Percentiles rank a stretch among this genome's conserved stretches.
These are phyloP conservation scores for Rattus norvegicus DNA, from an alignment of 2,113 vertebrate species.

Conservation along the genomic window GRCr8 NC_086039.1:70483501-70484000, in stretches of 20 bases:
- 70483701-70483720: constrained; percentile 60
- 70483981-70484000: neutral
- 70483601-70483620: neutral
- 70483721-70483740: constrained; percentile 11
- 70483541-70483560: neutral
- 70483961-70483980: neutral
- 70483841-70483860: constrained; percentile 22
- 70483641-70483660: constrained; percentile 58
- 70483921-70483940: neutral
- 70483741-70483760: constrained; percentile 50
- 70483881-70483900: neutral
- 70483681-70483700: constrained; percentile 39
- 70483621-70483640: neutral
- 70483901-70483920: neutral
- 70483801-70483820: neutral
- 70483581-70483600: neutral
- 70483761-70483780: constrained; percentile 2
- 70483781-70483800: constrained; percentile 38
- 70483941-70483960: neutral
- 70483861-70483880: neutral
- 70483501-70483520: neutral
- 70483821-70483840: constrained; percentile 21
- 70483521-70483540: constrained; percentile 49
- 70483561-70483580: constrained; percentile 23
- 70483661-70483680: constrained; percentile 49